Evolutionary conservation across 1,140 invertebrate genomes (phyloP), one percentile per base, ranked within the genome.

Genomic region (Papilio glaucus): DNA sequence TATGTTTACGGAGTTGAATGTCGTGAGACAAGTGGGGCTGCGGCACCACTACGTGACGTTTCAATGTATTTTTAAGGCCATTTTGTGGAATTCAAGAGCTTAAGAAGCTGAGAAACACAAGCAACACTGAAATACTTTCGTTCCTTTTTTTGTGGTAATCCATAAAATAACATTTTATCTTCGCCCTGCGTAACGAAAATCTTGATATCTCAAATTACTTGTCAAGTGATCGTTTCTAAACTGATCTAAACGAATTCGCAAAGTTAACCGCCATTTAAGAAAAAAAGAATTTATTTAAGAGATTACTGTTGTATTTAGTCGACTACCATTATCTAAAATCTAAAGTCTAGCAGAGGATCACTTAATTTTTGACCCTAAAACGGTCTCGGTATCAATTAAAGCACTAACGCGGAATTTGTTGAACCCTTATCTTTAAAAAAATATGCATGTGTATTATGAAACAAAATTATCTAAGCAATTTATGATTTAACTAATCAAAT

Each of bases 1-100:
- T 89, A 88, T 88, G 73, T 69, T 62, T 26, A 33, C 61, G 67
- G 45, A 78, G 77, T 78, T 77, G 72, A 78, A 76, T 83, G 84
- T 82, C 84, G 78, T 83, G 84, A 79, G 82, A 86, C 87, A 87
- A 89, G 87, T 89, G 83, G 77, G 37, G 74, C 72, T 72, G 77
- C 74, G 77, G 74, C 53, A 76, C 65, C 42, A 42, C 72, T 75
- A 78, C 74, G 81, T 82, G 80, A 84, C 78, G 45, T 63, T 76
- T 78, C 71, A 77, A 75, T 79, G 77, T 75, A 75, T 71, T 65
- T 74, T 73, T 71, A 75, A 69, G 67, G 26, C 42, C 38, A 53
- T 73, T 76, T 72, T 74, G 62, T 33, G 72, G 72, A 77, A 77
- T 72, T 78, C 69, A 18, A 77, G 74, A 63, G 67, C 65, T 78